A percentile compares a stretch with the other conserved stretches of the same genome.
Conservation (phyloP, 2,797 vertebrate genomes). For the Syndactyla subalaris region DNA sequence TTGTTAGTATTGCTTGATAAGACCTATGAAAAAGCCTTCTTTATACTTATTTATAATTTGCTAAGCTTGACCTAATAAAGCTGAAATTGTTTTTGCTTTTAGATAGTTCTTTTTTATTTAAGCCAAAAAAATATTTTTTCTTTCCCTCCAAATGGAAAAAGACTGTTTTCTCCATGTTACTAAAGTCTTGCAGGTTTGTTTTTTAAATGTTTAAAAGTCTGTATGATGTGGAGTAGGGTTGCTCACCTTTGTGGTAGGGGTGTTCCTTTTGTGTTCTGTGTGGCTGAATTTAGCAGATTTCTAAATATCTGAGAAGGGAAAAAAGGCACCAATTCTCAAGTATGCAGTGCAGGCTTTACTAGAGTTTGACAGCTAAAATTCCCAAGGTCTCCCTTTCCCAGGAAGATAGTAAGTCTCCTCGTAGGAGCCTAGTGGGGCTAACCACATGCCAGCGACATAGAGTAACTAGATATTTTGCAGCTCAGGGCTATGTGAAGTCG, state of each 20-base stretch:
- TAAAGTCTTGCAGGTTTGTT: background rate
- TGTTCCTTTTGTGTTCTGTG: background rate
- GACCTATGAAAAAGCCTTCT: background rate
- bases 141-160: background rate
- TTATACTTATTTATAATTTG: background rate
- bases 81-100: background rate
- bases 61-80: background rate
- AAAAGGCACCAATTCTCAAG: background rate
- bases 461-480: background rate
- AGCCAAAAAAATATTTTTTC: background rate
- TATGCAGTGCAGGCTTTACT: background rate
- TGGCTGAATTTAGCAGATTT: background rate
- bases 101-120: background rate
- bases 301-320: background rate
- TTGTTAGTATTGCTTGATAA: background rate
- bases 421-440: background rate
- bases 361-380: background rate
- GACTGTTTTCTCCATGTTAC: rapidly evolving
- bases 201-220: background rate
- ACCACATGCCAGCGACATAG: background rate
- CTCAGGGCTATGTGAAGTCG: background rate
- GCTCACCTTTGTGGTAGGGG: background rate
- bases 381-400: background rate
- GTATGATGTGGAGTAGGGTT: background rate
- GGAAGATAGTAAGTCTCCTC: background rate